Conservation (phyloP, 2,113 vertebrate genomes). For the Cebidichthys violaceus region DNA sequence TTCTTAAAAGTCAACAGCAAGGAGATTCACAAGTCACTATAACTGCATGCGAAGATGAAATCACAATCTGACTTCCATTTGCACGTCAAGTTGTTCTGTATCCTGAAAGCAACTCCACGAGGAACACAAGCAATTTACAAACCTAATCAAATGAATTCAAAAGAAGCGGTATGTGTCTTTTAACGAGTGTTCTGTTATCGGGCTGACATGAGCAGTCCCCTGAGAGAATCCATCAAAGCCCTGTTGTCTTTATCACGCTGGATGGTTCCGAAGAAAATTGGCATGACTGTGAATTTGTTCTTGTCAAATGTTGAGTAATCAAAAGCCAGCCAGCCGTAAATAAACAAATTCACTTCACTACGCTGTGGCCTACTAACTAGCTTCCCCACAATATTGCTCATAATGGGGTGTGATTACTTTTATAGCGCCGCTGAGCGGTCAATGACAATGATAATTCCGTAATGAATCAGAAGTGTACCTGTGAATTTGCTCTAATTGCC, state of each 20-base stretch:
- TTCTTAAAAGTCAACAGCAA: slow-evolving; percentile 51
- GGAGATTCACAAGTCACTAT: slow-evolving; percentile 36
- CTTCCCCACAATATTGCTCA: slow-evolving; percentile 55
- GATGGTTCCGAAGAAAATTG: slow-evolving; percentile 73
- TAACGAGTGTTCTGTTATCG: slow-evolving; percentile 66
- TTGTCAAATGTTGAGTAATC: slow-evolving; percentile 80
- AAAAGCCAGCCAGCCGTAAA: slow-evolving; percentile 75
- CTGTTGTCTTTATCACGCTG: slow-evolving; percentile 72
- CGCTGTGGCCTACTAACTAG: slow-evolving; percentile 68
- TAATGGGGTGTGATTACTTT: slow-evolving; percentile 72
- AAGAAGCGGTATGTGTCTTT: slow-evolving; percentile 70
- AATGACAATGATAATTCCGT: slow-evolving; percentile 67
- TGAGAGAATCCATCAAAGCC: slow-evolving; percentile 74
- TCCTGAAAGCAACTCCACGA: slow-evolving; percentile 64
- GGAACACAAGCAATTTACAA: slow-evolving; percentile 68
- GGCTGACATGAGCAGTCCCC: slow-evolving; percentile 75
- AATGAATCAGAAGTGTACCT: slow-evolving; percentile 73
- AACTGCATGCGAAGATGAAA: slow-evolving; percentile 39
- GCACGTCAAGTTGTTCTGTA: slow-evolving; percentile 37
- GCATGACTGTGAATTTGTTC: slow-evolving; percentile 80
- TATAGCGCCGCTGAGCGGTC: slow-evolving; percentile 57
- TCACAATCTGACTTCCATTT: slow-evolving; percentile 45
- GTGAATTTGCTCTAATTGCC: slow-evolving; percentile 67
- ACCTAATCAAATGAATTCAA: slow-evolving; percentile 77
- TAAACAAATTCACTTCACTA: slow-evolving; percentile 76